Conservation (phyloP, 2,797 vertebrate genomes). For the Eulemur coronatus region DNA sequence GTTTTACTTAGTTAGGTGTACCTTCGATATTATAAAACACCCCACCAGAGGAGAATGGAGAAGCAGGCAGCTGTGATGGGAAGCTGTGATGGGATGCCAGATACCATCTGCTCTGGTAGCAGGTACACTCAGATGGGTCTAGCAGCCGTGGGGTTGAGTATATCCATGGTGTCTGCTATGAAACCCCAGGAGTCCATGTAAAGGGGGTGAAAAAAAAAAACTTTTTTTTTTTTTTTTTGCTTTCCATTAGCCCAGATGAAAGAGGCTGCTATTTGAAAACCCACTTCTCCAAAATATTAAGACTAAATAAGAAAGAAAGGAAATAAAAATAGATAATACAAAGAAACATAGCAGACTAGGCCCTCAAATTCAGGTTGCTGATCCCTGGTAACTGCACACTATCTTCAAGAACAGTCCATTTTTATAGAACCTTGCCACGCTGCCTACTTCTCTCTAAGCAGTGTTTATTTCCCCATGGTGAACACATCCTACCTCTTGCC, state of each 20-base stretch:
- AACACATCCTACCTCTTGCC: neutral
- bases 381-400: neutral
- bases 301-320: neutral
- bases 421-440: neutral
- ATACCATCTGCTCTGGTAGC: neutral
- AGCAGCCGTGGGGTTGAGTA: neutral
- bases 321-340: neutral
- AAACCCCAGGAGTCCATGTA: neutral
- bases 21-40: neutral
- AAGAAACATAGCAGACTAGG: neutral
- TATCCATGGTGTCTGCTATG: neutral
- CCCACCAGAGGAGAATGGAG: neutral
- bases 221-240: neutral
- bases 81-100: neutral
- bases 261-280: neutral
- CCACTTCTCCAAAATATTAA: neutral
- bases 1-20: neutral
- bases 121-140: neutral
- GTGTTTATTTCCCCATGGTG: neutral
- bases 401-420: neutral
- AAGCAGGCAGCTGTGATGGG: neutral
- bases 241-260: neutral
- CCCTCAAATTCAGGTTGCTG: neutral
- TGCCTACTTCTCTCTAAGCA: neutral
- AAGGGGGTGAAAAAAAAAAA: accelerated